These are phyloP conservation scores for Notamacropus eugenii DNA, from an alignment of 2,797 vertebrate species.

Conservation along the genomic window DNA sequence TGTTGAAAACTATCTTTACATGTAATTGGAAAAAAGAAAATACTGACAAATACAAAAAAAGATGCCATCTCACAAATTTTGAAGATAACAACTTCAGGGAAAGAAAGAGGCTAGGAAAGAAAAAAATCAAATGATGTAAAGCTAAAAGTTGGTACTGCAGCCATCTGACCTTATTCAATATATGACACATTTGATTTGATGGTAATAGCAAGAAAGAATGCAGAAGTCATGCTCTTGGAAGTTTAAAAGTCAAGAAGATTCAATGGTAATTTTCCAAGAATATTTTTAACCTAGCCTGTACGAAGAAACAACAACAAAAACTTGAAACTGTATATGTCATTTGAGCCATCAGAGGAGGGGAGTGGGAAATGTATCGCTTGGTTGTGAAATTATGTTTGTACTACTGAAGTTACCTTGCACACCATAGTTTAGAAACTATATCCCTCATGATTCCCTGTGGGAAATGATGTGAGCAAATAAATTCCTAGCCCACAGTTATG, in stretches of 20 bases:
- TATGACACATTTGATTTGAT: neutral
- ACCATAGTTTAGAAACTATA: neutral
- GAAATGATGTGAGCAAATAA: neutral
- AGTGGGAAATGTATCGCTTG: neutral
- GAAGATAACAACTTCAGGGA: neutral
- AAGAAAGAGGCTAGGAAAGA: neutral
- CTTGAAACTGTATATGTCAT: neutral
- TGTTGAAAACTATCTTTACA: no score
- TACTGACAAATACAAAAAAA: no score
- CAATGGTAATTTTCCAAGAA: slow-evolving; percentile 5
- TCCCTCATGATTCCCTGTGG: neutral
- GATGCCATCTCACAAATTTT: neutral
- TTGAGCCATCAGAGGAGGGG: neutral
- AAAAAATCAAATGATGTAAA: neutral
- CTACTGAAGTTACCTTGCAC: slow-evolving; percentile 4
- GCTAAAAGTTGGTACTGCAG: neutral
- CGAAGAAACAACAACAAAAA: slow-evolving; percentile 1
- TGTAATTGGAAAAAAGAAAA: no score
- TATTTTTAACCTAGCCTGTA: slow-evolving; percentile 17
- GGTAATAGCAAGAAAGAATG: neutral
- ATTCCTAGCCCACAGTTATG: neutral
- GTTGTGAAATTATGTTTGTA: neutral
- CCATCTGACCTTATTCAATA: neutral
- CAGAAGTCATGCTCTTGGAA: neutral
- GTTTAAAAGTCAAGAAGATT: slow-evolving; percentile 42